Evolutionary conservation across 2,113 vertebrate genomes (phyloP).

Genomic region (Pandion haliaetus): DNA sequence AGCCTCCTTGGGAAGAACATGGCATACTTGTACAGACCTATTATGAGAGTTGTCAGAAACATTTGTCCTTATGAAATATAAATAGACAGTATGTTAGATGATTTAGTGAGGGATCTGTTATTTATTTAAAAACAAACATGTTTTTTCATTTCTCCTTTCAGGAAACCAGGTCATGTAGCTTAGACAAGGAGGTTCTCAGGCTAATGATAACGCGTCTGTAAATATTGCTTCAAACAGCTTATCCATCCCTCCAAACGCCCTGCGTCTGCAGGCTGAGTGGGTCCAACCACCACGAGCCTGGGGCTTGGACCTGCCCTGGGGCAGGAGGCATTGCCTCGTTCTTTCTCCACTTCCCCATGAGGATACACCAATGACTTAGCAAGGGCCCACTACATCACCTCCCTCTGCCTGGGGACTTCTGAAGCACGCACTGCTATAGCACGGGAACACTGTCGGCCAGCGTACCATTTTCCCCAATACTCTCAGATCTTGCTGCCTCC

Average conservation of each 20-base stretch:
- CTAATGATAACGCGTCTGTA: conserved; percentile 22
- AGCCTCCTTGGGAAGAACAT: conserved; percentile 80
- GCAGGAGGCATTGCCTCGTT: neutral
- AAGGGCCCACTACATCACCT: neutral
- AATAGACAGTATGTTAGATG: conserved; percentile 80
- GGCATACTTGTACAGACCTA: conserved; percentile 86
- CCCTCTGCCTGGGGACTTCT: neutral
- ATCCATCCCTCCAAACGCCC: neutral
- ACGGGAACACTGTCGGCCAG: rapidly evolving
- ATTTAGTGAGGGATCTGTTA: conserved; percentile 80
- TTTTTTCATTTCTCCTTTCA: conserved; percentile 68
- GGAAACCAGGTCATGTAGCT: conserved; percentile 66
- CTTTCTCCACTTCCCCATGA: neutral
- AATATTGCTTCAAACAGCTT: neutral
- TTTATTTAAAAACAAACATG: conserved; percentile 76
- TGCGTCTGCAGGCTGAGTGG: neutral
- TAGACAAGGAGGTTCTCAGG: conserved; percentile 7
- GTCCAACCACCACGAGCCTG: rapidly evolving
- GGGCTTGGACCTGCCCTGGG: rapidly evolving
- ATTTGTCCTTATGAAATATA: conserved; percentile 93
- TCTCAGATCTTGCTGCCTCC: neutral
- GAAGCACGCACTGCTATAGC: neutral
- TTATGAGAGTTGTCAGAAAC: conserved; percentile 92
- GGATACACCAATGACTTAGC: rapidly evolving
- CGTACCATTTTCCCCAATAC: rapidly evolving